phyloP scores from a whole-genome alignment of 2,888 invertebrate genomes.

The Dendrolimus houi region DNA sequence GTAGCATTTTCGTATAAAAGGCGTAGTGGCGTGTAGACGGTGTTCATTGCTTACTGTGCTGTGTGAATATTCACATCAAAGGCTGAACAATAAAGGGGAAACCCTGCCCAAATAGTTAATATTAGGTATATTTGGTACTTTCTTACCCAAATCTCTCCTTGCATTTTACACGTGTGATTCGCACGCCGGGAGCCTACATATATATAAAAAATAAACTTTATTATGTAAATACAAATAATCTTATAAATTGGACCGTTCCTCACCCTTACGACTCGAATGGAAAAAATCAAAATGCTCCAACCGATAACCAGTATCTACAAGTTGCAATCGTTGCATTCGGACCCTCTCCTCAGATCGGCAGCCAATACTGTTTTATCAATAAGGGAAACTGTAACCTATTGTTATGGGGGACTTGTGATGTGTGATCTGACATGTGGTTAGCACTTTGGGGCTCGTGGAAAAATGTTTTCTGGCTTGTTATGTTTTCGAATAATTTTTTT shows the following conservation, averaged over 20 bases:
- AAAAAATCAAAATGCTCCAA: constrained; percentile 53
- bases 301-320: constrained; percentile 34
- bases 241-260: constrained; percentile 12
- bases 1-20: too few species aligned
- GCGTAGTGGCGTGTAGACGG: too few species aligned
- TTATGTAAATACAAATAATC: not conserved
- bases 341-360: constrained; percentile 35
- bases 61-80: too few species aligned
- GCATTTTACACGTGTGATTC: too few species aligned
- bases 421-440: constrained; percentile 25
- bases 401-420: constrained; percentile 15
- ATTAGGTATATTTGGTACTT: too few species aligned
- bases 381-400: constrained; percentile 23
- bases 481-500: not conserved
- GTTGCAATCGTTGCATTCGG: constrained; percentile 49
- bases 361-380: constrained; percentile 45
- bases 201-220: too few species aligned
- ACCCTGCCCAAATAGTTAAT: too few species aligned
- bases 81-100: too few species aligned
- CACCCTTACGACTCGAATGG: constrained; percentile 34
- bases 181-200: too few species aligned
- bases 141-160: too few species aligned
- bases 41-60: too few species aligned
- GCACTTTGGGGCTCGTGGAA: not conserved
- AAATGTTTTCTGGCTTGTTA: not conserved